phyloP scores from a whole-genome alignment of 1,140 invertebrate species.

The Anastrepha ludens region DNA sequence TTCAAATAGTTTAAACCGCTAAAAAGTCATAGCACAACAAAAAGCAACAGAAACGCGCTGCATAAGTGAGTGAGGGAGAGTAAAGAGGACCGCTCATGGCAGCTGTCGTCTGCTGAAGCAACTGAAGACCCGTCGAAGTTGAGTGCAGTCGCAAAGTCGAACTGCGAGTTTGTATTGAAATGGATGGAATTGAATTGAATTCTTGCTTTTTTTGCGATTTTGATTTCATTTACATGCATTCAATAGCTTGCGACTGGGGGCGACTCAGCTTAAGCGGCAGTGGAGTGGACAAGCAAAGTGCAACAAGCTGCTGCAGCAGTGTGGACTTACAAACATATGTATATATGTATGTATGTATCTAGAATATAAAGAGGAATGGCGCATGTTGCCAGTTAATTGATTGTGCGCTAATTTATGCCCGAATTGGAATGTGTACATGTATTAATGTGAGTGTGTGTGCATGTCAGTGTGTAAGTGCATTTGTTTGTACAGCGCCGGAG shows the following conservation, averaged over 20 bases:
- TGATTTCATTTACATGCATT: slow-evolving; percentile 42
- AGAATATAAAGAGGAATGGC: not conserved
- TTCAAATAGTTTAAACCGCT: slow-evolving; percentile 25
- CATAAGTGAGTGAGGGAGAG: not conserved
- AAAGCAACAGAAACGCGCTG: not conserved
- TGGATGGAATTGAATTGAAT: slow-evolving; percentile 47
- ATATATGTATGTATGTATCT: not conserved
- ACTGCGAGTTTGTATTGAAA: not conserved
- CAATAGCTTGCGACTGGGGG: not conserved
- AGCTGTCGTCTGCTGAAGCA: not conserved
- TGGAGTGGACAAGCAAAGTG: not conserved
- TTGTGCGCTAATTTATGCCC: slow-evolving; percentile 57
- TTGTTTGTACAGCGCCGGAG: not conserved
- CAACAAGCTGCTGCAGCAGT: not conserved
- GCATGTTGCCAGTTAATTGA: slow-evolving; percentile 55
- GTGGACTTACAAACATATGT: not conserved
- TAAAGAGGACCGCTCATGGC: not conserved
- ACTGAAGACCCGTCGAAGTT: not conserved
- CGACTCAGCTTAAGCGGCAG: not conserved
- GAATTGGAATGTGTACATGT: not conserved
- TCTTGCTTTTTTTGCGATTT: slow-evolving; percentile 12
- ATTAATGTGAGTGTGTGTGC: not conserved
- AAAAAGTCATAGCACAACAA: not conserved
- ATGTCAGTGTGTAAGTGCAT: not conserved
- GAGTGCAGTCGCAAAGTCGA: not conserved